phyloP scores from a whole-genome alignment of 1,140 invertebrate genomes.

The Drosophila mayri region DNA sequence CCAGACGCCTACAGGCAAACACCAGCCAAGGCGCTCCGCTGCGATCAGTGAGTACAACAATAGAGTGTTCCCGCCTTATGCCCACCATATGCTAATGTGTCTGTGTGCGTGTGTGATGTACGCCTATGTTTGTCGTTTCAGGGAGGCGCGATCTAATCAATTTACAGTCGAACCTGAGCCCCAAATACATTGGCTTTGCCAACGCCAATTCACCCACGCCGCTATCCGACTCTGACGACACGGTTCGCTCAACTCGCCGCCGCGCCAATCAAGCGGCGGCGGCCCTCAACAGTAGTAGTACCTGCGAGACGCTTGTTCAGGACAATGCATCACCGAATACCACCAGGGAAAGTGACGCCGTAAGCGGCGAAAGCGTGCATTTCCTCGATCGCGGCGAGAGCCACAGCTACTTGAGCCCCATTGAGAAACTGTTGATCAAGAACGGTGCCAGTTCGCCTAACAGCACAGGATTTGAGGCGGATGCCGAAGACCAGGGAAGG shows the following conservation, averaged over 20 bases:
- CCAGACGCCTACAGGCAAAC: conserved; percentile 8
- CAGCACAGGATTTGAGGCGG: conserved; percentile 67
- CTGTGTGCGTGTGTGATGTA: conserved; percentile 4
- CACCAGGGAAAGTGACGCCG: background rate
- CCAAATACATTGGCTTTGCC: conserved; percentile 71
- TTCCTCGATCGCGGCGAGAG: conserved; percentile 15
- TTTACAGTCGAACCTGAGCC: conserved; percentile 66
- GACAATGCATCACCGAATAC: conserved; percentile 52
- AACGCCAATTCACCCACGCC: conserved; percentile 62
- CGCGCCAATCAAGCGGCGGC: conserved; percentile 40
- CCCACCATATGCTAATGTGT: conserved; percentile 26
- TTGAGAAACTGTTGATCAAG: conserved; percentile 66
- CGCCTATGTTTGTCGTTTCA: conserved; percentile 12
- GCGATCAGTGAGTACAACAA: conserved; percentile 50
- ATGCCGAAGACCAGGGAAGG: conserved; percentile 49
- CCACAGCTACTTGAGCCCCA: conserved; percentile 58
- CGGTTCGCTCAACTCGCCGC: conserved; percentile 54
- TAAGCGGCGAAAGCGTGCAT: background rate
- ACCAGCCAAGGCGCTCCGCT: conserved; percentile 11
- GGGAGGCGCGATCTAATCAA: conserved; percentile 72
- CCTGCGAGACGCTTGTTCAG: conserved; percentile 15
- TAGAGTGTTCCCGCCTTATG: conserved; percentile 1
- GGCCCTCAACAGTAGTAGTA: conserved; percentile 27
- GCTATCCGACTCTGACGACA: conserved; percentile 43
- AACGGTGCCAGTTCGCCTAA: conserved; percentile 68